These are phyloP conservation scores for Aurelia aurita complex sp. Pacific DNA, from an alignment of 30 jellyfish, hydroid and myxozoan genomes.

Conservation along the genomic window DNA sequence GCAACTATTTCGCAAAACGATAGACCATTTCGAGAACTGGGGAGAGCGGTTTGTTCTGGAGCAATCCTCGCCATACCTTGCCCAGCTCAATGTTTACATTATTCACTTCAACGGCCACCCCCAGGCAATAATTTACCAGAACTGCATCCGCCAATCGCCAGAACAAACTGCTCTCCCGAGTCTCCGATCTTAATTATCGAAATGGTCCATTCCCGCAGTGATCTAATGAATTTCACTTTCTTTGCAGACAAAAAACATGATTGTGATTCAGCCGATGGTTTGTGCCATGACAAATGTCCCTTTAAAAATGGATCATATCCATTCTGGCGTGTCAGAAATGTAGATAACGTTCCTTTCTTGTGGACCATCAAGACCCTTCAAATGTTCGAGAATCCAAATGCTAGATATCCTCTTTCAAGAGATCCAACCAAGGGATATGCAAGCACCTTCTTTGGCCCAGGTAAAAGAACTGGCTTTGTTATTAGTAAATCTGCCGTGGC, in stretches of 20 bases:
- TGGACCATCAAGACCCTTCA: conserved; percentile 91
- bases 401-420: conserved; percentile 75
- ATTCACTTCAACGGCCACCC: too few relatives aligned
- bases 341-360: conserved; percentile 83
- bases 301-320: conserved; percentile 94
- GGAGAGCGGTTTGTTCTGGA: too few relatives aligned
- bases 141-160: too few relatives aligned
- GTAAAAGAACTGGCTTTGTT: conserved; percentile 30
- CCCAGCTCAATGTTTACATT: too few relatives aligned
- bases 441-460: conserved; percentile 96
- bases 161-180: too few relatives aligned
- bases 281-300: conserved; percentile 95
- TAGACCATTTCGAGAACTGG: too few relatives aligned
- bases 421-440: conserved; percentile 93
- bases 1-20: too few relatives aligned
- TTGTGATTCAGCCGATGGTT: conserved; percentile 93
- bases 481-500: too few relatives aligned
- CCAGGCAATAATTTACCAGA: too few relatives aligned
- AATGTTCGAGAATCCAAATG: conserved; percentile 84
- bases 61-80: too few relatives aligned
- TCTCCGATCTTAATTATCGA: too few relatives aligned
- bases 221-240: neutral
- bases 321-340: conserved; percentile 94
- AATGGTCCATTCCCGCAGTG: too few relatives aligned
- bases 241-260: conserved; percentile 77